Base-by-base conservation (phyloP, 2,888 invertebrate genomes). In the Drosophila silvestris region DNA sequence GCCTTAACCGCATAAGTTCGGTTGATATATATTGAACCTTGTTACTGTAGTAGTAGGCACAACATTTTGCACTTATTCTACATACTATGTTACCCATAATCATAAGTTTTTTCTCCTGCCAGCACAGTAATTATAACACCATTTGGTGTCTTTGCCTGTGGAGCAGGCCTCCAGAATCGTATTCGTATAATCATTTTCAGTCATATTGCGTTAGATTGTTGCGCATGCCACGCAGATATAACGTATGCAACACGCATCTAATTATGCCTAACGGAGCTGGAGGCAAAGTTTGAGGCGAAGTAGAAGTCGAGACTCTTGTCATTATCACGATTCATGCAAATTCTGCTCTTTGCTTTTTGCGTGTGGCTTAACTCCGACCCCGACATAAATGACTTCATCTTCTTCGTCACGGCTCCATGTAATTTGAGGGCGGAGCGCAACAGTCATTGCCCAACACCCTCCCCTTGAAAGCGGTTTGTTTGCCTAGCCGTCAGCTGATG, bases 181-280 rank as follows among this genome's bases (percentile, higher is more conserved):
- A 57, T 22, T 62, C 54, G 12, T 30, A 61, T 60, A 71, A 47
- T 59, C 32, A 56, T 44, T 41, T 62, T 53, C 74, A 61, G 70
- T 74, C 72, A 75, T 65, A 70, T 77, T 64, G 67, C 64, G 76
- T 79, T 71, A 68, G 70, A 70, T 70, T 67, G 77, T 54, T 62
- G 62, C 59, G 26, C 52, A 52, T 58, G 83, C 67, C 85, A 79
- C 85, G 79, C 85, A 89, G 85, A 88, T 72, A 70, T 57, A 71
- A 71, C 71, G 73, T 63, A 79, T 81, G 74, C 72, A 84, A 72
- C 84, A 89, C 85, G 85, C 90, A 80, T 74, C 79, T 85, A 88
- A 88, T 90, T 85, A 90, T 75, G 81, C 89, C 77, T 57, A 79
- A 72, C 66, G 74, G 62, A 58, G 56, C 39, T 5, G 51, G 6